phyloP scores from a whole-genome alignment of 2,113 vertebrate genomes.

The Notechis scutatus region DNA sequence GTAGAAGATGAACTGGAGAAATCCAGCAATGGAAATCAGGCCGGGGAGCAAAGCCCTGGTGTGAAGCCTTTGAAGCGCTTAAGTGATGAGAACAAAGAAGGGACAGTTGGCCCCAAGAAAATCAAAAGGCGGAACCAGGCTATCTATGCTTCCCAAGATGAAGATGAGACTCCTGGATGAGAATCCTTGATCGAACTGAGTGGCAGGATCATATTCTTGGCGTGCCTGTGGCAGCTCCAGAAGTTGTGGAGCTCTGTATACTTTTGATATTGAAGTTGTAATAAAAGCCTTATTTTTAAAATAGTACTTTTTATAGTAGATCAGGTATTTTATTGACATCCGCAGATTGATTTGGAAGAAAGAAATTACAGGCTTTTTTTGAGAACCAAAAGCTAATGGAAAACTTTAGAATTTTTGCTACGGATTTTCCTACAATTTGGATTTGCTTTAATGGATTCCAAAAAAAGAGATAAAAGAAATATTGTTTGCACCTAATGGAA shows the following conservation, averaged over 20 bases:
- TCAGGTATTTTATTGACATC: background rate
- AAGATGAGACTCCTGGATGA: constrained; percentile 63
- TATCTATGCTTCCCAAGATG: constrained; percentile 79
- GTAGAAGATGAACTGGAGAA: constrained; percentile 57
- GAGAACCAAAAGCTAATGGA: background rate
- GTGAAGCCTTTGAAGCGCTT: constrained; percentile 76
- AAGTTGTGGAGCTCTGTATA: background rate
- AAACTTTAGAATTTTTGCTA: background rate
- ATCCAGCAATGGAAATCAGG: constrained; percentile 38
- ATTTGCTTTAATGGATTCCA: background rate
- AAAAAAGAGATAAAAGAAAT: background rate
- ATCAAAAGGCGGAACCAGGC: constrained; percentile 95
- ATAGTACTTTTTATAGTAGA: background rate
- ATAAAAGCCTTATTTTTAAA: background rate
- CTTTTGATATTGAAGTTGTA: background rate
- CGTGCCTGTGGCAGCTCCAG: background rate
- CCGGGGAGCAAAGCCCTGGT: constrained; percentile 46
- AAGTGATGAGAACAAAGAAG: constrained; percentile 69
- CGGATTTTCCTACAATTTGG: background rate
- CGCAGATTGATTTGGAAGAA: background rate
- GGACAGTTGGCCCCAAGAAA: constrained; percentile 68
- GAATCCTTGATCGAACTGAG: background rate
- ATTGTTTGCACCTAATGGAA: background rate
- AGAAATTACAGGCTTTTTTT: background rate
- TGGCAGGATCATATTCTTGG: background rate